phyloP scores from a whole-genome alignment of 2,797 vertebrate species.

The Taeniopygia guttata region DNA sequence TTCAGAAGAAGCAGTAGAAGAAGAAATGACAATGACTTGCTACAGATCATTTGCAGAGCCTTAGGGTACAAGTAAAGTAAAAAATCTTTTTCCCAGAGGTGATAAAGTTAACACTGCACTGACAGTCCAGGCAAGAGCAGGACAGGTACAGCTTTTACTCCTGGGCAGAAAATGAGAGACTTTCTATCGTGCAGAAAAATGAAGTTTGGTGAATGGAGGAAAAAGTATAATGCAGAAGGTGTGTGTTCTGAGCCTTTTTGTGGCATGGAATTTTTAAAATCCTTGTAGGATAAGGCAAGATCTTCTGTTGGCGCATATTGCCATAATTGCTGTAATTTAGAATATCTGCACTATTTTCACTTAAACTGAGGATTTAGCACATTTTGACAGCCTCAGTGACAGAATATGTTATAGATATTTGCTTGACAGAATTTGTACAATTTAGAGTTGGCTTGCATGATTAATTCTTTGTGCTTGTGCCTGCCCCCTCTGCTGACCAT shows the following conservation, averaged over 20 bases:
- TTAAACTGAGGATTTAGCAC: slow-evolving; percentile 15
- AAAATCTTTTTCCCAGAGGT: slow-evolving; percentile 2
- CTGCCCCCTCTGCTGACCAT: background rate
- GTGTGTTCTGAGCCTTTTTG: background rate
- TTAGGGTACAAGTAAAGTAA: background rate
- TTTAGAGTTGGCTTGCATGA: slow-evolving; percentile 25
- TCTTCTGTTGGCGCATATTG: background rate
- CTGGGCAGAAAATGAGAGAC: background rate
- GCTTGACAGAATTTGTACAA: slow-evolving; percentile 36
- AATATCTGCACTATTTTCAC: slow-evolving; percentile 3
- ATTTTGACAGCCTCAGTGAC: slow-evolving; percentile 34
- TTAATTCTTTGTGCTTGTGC: slow-evolving; percentile 40
- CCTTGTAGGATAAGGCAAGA: background rate
- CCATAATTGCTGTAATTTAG: background rate
- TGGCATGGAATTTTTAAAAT: background rate
- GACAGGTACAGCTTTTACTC: background rate
- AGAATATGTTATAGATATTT: slow-evolving; percentile 41
- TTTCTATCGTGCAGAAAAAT: background rate
- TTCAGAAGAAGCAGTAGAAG: background rate
- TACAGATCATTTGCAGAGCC: slow-evolving; percentile 9
- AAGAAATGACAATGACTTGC: background rate
- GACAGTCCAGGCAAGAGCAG: background rate
- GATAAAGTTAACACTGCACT: background rate
- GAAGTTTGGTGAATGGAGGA: background rate
- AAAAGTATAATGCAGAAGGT: background rate